These are phyloP conservation scores for Prunella fulvescens DNA, from an alignment of 2,113 vertebrate species.

Conservation along the genomic window DNA sequence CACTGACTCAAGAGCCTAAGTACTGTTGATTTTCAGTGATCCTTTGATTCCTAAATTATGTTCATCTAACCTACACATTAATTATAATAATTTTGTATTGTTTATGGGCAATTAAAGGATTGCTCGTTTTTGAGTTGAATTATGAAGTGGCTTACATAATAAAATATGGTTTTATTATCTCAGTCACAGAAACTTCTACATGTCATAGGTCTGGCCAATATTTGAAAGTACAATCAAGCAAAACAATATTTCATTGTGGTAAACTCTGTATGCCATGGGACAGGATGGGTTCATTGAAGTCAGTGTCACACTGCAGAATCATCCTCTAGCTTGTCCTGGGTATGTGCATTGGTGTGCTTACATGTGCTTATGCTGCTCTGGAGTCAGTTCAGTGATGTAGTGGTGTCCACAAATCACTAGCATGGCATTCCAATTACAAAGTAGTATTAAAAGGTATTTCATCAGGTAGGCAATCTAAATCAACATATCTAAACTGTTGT, in stretches of 20 bases:
- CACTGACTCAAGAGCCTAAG: not conserved
- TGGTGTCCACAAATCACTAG: not conserved
- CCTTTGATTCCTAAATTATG: not conserved
- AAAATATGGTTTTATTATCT: not conserved
- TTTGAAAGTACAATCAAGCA: not conserved
- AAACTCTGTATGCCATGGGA: accelerated
- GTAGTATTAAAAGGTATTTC: not conserved
- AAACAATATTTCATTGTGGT: not conserved
- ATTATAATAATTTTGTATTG: not conserved
- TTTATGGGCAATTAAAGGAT: not conserved
- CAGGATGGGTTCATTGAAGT: not conserved
- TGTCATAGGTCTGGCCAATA: not conserved
- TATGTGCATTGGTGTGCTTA: not conserved
- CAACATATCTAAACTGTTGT: not conserved
- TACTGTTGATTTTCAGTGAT: not conserved
- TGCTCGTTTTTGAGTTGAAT: not conserved
- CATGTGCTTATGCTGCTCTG: not conserved
- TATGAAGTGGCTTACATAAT: not conserved
- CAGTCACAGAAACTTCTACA: not conserved
- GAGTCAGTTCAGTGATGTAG: not conserved
- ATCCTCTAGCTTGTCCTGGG: not conserved
- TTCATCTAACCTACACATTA: not conserved
- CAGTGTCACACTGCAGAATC: not conserved
- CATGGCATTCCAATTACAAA: not conserved
- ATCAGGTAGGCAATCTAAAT: not conserved